Evolutionary conservation across 2,888 invertebrate species (phyloP).

Genomic region (Asteroscopus sphinx): DNA sequence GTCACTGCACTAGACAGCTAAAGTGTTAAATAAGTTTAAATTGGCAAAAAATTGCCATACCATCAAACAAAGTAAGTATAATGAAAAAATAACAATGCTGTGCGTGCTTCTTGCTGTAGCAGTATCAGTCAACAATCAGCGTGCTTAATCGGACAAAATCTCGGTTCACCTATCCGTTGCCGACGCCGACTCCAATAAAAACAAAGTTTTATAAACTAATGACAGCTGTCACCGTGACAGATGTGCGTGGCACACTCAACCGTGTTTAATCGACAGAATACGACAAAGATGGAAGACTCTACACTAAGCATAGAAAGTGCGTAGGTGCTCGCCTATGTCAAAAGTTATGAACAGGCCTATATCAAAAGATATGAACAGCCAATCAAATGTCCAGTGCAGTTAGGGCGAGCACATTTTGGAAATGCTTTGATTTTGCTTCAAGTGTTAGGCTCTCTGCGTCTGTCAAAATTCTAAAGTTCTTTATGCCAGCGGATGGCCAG

Average conservation of each 20-base stretch:
- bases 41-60: too few species aligned
- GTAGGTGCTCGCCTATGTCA: conserved; percentile 21
- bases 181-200: conserved; percentile 53
- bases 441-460: too few species aligned
- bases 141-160: conserved; percentile 43
- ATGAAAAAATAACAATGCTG: too few species aligned
- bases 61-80: too few species aligned
- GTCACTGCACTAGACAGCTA: too few species aligned
- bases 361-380: neutral
- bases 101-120: conserved; percentile 10
- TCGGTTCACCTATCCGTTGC: conserved; percentile 35
- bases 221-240: conserved; percentile 66
- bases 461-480: too few species aligned
- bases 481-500: too few species aligned
- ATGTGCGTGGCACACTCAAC: conserved; percentile 58
- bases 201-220: conserved; percentile 65
- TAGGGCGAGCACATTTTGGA: too few species aligned
- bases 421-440: too few species aligned
- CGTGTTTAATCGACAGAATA: conserved; percentile 66
- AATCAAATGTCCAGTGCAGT: too few species aligned
- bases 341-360: conserved; percentile 1
- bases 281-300: conserved; percentile 67
- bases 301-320: conserved; percentile 35
- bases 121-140: conserved; percentile 20
- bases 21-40: too few species aligned